These are phyloP conservation scores for Acanthiza pusilla DNA, from an alignment of 2,797 vertebrate genomes.

Conservation along the genomic window DNA sequence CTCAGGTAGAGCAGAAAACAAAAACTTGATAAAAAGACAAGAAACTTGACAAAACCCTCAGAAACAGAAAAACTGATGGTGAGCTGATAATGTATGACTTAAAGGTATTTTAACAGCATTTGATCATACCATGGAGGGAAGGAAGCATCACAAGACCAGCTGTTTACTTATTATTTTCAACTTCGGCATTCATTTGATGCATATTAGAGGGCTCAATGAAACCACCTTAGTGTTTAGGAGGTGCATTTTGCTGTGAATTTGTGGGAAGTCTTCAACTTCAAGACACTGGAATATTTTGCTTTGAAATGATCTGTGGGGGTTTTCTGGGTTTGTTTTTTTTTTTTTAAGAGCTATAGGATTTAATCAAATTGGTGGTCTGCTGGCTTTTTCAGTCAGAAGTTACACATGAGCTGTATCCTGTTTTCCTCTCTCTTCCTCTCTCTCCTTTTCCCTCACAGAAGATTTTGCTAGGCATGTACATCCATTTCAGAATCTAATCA, in stretches of 20 bases:
- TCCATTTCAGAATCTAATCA: constrained; percentile 47
- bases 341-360: background rate
- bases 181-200: background rate
- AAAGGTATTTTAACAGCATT: constrained; percentile 26
- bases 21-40: background rate
- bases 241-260: background rate
- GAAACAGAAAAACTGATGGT: constrained; percentile 43
- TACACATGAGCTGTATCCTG: background rate
- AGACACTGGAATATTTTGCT: constrained; percentile 34
- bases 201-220: background rate
- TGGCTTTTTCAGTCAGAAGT: constrained; percentile 22
- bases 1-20: constrained; percentile 5
- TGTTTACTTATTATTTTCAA: constrained; percentile 42
- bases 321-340: background rate
- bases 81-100: background rate
- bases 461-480: background rate
- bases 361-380: constrained; percentile 2
- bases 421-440: background rate
- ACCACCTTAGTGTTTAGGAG: background rate
- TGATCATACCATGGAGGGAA: background rate
- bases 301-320: background rate
- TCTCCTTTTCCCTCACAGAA: background rate
- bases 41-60: background rate
- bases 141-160: background rate
- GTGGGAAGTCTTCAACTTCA: constrained; percentile 20